Base-by-base conservation (phyloP, 2,888 invertebrate genomes). In the Pristionchus arcanus region DNA sequence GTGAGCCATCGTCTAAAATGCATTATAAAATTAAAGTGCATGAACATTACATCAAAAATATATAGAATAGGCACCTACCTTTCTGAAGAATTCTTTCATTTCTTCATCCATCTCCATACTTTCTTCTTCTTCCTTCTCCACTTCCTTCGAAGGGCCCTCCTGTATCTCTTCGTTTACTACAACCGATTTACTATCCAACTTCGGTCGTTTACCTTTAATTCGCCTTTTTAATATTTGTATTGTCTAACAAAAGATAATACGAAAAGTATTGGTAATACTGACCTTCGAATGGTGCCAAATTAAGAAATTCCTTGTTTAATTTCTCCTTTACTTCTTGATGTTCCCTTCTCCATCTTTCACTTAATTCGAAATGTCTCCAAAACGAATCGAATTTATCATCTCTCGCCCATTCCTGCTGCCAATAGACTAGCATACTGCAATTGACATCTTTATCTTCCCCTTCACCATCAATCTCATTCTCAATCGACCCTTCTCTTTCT, bases 11-110 rank as follows among this genome's bases (percentile, higher is more conserved):
- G 88, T 88, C 88, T 88, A n/a, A n/a, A 88, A 19, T 55, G 25
- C 55, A 55, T 59, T n/a, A 84, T 55, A n/a, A 2, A 5, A 85
- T 55, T n/a, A 28, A 19, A 15, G 9, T 55, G 28, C 15, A 59
- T 59, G 15, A 34, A 85, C 0, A 34, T 25, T 9, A 21, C n/a
- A n/a, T n/a, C n/a, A n/a, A n/a, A n/a, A n/a, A n/a, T n/a, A n/a
- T n/a, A 42, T 13, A 28, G 25, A 68, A n/a, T n/a, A 68, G n/a
- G n/a, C 19, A 74, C 19, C 2, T 19, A 88, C 88, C 74, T 49
- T 28, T 31, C 28, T 34, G 34, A 88, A 77, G 77, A 88, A 88
- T 9, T 88, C 59, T 21, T 59, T 88, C 88, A 88, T 88, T 74
- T 88, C 74, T n/a, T 71, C 88, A 77, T 55, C 55, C 66, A 86